Conservation (phyloP, 2,888 invertebrate species). For the Coleophora deauratella region DNA sequence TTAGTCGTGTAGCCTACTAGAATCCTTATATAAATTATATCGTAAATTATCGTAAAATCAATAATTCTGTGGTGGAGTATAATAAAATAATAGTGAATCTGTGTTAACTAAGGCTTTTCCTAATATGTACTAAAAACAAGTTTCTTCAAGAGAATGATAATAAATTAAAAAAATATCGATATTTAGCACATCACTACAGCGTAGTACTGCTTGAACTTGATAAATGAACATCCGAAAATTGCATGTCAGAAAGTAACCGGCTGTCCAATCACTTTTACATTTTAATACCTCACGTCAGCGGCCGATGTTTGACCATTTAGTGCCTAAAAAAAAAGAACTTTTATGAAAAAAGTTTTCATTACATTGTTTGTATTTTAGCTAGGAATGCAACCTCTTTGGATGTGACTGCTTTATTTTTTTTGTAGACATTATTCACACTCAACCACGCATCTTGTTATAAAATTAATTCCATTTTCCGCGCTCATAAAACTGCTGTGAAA, state of each 20-base stretch:
- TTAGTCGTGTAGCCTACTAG: no score
- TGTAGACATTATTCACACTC: not conserved
- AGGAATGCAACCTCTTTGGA: no score
- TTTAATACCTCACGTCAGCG: slow-evolving; percentile 59
- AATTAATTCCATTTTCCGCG: no score
- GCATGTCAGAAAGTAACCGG: slow-evolving; percentile 66
- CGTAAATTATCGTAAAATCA: no score
- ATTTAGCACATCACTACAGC: slow-evolving; percentile 6
- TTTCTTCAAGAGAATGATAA: no score
- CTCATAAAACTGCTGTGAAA: slow-evolving; percentile 7
- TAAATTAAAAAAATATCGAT: no score
- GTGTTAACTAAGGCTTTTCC: no score
- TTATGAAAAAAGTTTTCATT: slow-evolving; percentile 6
- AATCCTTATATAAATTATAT: no score
- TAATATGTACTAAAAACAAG: no score
- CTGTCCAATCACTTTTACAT: slow-evolving; percentile 54
- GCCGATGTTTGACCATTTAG: slow-evolving; percentile 37
- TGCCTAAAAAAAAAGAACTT: slow-evolving; percentile 47
- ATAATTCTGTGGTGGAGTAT: no score
- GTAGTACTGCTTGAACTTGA: slow-evolving; percentile 34
- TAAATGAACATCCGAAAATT: slow-evolving; percentile 66
- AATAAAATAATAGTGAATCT: no score
- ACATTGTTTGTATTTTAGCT: not conserved
- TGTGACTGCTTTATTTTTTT: no score
- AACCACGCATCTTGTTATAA: slow-evolving; percentile 1